Base-by-base conservation (phyloP, 2,888 invertebrate genomes). In the Aquatica leii region DNA sequence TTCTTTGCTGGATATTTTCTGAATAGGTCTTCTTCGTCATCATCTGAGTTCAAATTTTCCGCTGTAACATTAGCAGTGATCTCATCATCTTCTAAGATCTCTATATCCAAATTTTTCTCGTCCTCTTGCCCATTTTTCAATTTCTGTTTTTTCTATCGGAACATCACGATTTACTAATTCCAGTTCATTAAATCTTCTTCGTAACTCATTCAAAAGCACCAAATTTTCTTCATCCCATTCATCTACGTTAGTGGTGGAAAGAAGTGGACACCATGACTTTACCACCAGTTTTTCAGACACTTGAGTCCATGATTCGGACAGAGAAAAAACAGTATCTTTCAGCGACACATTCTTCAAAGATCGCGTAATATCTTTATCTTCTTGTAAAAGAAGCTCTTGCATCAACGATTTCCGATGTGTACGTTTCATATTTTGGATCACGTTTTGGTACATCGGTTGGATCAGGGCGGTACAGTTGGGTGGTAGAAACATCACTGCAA, bases 381-480 rank as follows among this genome's bases (percentile, higher is more conserved):
- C 41, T 43, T 43, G 41, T 43, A 43, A 43, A 43, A 43, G 2
- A 8, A 43, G 3, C 14, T 43, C 41, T 43, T 43, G 17, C 41
- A 43, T 8, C 41, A 43, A 17, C 14, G 3, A 17, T 43, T 14
- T 43, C 17, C 41, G n/a, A 43, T 43, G 9, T 8, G 41, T 15
- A 43, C 14, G 15, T 8, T 43, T 43, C 2, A 43, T 17, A 43
- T 43, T 9, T 43, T 43, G 41, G 14, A 43, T 43, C 14, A 43
- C 41, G 17, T 43, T 43, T 8, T 43, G 41, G 41, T 43, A 14
- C 14, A 43, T 43, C 4, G 41, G 17, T 14, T 43, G 17, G 14
- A 12, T 12, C 14, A 17, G 4, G 14, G 41, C 4, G 4, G 41
- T 43, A 43, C 4, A 8, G 14, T 43, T 43, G 4, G 41, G 41